Conservation (phyloP, 2,888 invertebrate species). For the Drosophila prostipennis region DNA sequence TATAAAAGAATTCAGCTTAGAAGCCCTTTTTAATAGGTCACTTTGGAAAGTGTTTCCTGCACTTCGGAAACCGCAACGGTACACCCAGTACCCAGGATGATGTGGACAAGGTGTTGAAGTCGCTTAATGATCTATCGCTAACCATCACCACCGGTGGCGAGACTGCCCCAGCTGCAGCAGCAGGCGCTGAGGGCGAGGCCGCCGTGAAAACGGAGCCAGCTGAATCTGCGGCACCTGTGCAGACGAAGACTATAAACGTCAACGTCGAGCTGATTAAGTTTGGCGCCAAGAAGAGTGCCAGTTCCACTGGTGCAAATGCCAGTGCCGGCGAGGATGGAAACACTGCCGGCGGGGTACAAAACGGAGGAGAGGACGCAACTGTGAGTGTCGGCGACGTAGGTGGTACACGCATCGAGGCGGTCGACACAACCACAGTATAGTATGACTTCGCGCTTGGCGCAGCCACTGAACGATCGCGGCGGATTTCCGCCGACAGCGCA, state of each 20-base stretch:
- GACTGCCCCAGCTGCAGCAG: conserved; percentile 46
- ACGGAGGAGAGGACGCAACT: conserved; percentile 56
- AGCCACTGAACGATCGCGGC: conserved; percentile 82
- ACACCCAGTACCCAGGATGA: conserved; percentile 81
- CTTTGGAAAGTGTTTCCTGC: conserved; percentile 89
- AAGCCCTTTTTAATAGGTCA: conserved; percentile 83
- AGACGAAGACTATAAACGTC: conserved; percentile 77
- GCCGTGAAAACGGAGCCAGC: conserved; percentile 45
- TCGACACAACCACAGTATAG: conserved; percentile 84
- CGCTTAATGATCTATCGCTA: conserved; percentile 82
- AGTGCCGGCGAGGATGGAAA: conserved; percentile 68
- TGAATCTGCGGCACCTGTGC: conserved; percentile 53
- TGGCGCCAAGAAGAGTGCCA: conserved; percentile 64
- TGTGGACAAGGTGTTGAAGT: conserved; percentile 82
- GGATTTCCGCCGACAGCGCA: conserved; percentile 69
- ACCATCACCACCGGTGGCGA: conserved; percentile 72
- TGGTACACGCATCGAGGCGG: conserved; percentile 82
- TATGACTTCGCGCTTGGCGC: conserved; percentile 77
- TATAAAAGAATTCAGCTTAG: neutral
- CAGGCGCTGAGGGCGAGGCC: conserved; percentile 61
- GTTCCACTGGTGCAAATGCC: conserved; percentile 54
- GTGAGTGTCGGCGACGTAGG: conserved; percentile 62
- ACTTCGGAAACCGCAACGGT: conserved; percentile 89
- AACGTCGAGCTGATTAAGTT: conserved; percentile 82
- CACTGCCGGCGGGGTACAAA: conserved; percentile 45